Base-by-base conservation (phyloP, 2,113 vertebrate genomes). In the Trogon melanurus region DNA sequence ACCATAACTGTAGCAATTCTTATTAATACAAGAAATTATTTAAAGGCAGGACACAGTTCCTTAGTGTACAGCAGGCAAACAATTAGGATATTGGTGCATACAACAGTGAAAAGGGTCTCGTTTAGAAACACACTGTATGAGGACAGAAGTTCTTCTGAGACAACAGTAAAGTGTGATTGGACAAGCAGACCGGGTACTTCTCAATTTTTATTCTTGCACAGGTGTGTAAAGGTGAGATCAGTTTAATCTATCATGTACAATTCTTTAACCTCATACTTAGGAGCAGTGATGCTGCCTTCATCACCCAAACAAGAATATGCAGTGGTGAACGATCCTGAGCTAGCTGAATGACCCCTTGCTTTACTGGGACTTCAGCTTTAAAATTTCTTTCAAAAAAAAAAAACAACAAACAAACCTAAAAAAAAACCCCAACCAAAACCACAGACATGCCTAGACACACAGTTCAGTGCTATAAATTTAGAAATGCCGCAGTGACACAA, bases 401-500 rank as follows among this genome's bases (percentile, higher is more conserved):
- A 41, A 18, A 19, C 38, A 41, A 9, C 38, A 41, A 41, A 41
- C 41, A 41, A 41, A 41, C 41, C 41, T 41, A 41, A 41, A 41
- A 41, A 41, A 41, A 41, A 11, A 41, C 41, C 41, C 41, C 41
- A 41, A 41, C 41, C 41, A 41, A 41, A 41, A 41, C 13, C 6
- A 13, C 11, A 81, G 61, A 67, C 74, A 88, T 85, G 82, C 75
- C 82, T 58, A 94, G 82, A 90, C 91, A 76, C 6, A 86, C 38
- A 89, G 72, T 93, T 93, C 85, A 82, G 41, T 34, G 48, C n/a
- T 38, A 78, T 34, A 78, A 65, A 90, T 90, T 85, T 73, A 85
- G 85, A 95, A 88, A 72, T 86, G 23, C 36, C 10, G 5, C 50
- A 89, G 62, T 66, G 23, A 69, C 57, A 76, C 38, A 89, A 56